Evolutionary conservation across 2,797 vertebrate genomes (phyloP).

Genomic region (Xiphophorus birchmanni): DNA sequence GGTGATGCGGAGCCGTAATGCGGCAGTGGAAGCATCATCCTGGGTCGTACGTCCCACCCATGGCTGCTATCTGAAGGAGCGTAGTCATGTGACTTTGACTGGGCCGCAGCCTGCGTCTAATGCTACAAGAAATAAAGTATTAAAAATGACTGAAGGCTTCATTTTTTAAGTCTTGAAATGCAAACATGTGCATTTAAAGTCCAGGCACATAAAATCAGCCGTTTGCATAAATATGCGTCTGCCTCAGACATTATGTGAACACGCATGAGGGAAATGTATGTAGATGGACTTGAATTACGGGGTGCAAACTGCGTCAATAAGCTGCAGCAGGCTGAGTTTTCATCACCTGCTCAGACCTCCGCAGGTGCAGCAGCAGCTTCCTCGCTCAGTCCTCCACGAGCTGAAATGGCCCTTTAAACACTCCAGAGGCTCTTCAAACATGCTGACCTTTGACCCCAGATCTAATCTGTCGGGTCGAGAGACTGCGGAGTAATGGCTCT

Average conservation of each 20-base stretch:
- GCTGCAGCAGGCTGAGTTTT: not conserved
- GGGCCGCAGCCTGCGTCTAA: conserved; percentile 52
- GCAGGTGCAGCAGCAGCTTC: conserved; percentile 35
- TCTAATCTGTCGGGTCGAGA: conserved; percentile 22
- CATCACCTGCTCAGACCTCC: conserved; percentile 21
- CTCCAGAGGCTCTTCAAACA: conserved; percentile 31
- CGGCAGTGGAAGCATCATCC: conserved; percentile 25
- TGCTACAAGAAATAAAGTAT: conserved; percentile 16
- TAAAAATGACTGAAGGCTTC: conserved; percentile 54
- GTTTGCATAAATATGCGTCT: conserved; percentile 9
- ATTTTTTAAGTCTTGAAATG: conserved; percentile 61
- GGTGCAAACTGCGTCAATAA: not conserved
- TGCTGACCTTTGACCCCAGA: conserved; percentile 24
- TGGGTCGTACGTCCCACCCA: too few relatives aligned
- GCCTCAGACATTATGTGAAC: not conserved
- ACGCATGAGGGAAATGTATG: not conserved
- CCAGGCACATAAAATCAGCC: not conserved
- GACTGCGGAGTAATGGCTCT: conserved; percentile 8
- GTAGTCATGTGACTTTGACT: conserved; percentile 18
- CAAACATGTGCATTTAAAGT: conserved; percentile 23
- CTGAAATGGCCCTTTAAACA: conserved; percentile 34
- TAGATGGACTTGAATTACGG: conserved; percentile 1
- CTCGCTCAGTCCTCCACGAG: conserved; percentile 13
- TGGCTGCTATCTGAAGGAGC: conserved; percentile 41
- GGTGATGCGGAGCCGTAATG: conserved; percentile 42